Evolutionary conservation across 2,888 invertebrate species (phyloP), one percentile per base, ranked within the genome.

Genomic region (Chorisops tibialis): DNA sequence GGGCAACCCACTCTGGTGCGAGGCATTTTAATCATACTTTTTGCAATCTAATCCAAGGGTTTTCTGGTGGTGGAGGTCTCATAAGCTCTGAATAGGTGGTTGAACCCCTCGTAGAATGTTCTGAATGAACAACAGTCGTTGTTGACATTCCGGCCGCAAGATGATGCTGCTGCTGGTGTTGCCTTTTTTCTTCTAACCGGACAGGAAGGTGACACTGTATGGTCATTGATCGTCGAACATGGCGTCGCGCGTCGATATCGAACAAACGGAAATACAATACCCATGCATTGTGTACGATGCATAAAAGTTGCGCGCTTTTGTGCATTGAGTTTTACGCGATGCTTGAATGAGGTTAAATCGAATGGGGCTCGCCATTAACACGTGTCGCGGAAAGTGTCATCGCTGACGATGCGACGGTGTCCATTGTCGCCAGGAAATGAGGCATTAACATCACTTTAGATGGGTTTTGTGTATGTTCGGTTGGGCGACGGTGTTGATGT

Each of bases 381-480:
- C 56, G 56, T 43, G 56, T 56, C 43, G 35, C 56, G 45, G 45
- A 56, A 45, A 56, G 56, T 56, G 56, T 35, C 43, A 56, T 45
- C 56, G 52, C 21, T 14, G 38, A 52, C 18, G 52, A 38, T 9
- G 30, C 38, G 30, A 43, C 18, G 52, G 52, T 38, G 30, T 56
- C 56, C 14, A 56, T 45, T 56, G 45, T 45, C 12, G 22, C 30
- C 45, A 56, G 56, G 56, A 56, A 43, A 43, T 56, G 43, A 24
- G 12, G 16, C 43, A 56, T 56, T 56, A 41, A 41, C 41, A 41
- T 54, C 54, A 41, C 43, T 54, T 54, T n/a, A 22, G 52, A 52
- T 54, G 39, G n/a, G 6, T 43, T 21, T 48, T 48, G 48, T 48
- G 22, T 48, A 11, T n/a, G 30, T n/a, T n/a, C 30, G 9, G 2